Conservation (phyloP, 2,113 vertebrate species). For the Micromys minutus region DNA sequence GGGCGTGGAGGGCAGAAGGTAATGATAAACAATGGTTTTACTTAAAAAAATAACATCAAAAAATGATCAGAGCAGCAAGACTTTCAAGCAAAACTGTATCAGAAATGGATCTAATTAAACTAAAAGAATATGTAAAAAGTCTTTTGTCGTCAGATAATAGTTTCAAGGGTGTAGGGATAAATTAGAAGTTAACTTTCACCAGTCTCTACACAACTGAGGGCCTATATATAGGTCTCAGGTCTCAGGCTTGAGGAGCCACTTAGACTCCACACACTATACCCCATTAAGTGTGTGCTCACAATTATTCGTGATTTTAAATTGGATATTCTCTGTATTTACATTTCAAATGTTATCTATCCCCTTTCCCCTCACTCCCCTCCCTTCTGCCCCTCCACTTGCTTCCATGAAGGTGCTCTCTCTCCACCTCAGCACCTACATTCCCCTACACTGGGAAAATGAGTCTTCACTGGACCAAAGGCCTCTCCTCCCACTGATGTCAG, state of each 20-base stretch:
- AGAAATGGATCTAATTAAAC: conserved; percentile 17
- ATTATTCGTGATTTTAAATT: background rate
- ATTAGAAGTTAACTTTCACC: background rate
- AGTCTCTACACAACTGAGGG: background rate
- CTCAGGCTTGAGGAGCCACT: background rate
- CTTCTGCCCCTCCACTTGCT: too few species aligned
- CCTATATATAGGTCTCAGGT: too few species aligned
- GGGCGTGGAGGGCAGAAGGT: background rate
- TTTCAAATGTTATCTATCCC: too few species aligned
- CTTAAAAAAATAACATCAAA: background rate
- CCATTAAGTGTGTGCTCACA: background rate
- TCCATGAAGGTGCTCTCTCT: too few species aligned
- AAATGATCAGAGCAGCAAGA: background rate
- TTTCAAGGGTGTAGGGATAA: background rate
- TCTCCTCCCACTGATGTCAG: too few species aligned
- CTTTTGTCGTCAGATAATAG: background rate
- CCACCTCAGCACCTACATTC: too few species aligned
- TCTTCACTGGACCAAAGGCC: too few species aligned
- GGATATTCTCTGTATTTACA: too few species aligned
- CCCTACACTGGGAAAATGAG: too few species aligned
- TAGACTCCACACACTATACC: background rate
- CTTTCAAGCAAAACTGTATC: background rate
- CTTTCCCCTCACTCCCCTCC: too few species aligned
- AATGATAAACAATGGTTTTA: background rate
- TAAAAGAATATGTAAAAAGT: background rate